Base-by-base conservation (phyloP, 2,888 invertebrate genomes). In the Phania funesta region DNA sequence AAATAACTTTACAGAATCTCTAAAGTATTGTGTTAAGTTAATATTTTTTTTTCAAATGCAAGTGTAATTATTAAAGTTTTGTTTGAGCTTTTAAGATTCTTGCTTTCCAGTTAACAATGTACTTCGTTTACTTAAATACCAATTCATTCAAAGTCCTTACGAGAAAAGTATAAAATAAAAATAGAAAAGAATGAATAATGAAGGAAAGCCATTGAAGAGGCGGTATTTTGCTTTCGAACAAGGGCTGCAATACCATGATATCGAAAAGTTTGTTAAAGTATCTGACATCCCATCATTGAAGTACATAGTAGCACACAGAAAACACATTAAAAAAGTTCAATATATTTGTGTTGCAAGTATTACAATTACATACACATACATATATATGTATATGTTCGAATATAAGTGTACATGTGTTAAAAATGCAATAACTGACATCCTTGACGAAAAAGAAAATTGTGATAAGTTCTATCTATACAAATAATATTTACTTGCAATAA, bases 241-340 rank as follows among this genome's bases (percentile, higher is more conserved):
- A 60, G 67, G 58, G 35, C 60, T 60, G 44, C 41, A 38, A 67
- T 60, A 68, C 60, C 68, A 76, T 76, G 76, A 32, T 52, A 60
- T 62, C 26, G 54, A 62, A 68, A 62, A 68, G 50, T 62, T 68
- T 68, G 58, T 68, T 68, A 22, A 68, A 68, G 68, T 68, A 68
- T 62, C 68, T 76, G 62, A 68, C 76, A 62, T 76, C 68, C 76
- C 60, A 60, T 76, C 68, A 68, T 68, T 50, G 29, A 41, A 54
- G 26, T 54, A 68, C 22, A 67, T 38, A 35, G 48, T 48, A 16
- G 32, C 50, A 67, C 26, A 52, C 18, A 46, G 16, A 54, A 60
- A 60, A 8, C 16, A 60, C 16, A 35, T 20, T 58, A n/a, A 18
- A n/a, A 16, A 60, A 60, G 41, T 60, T 60, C 60, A 44, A 60